phyloP scores from a whole-genome alignment of 2,888 invertebrate species.

The Phymatocera aterrima region DNA sequence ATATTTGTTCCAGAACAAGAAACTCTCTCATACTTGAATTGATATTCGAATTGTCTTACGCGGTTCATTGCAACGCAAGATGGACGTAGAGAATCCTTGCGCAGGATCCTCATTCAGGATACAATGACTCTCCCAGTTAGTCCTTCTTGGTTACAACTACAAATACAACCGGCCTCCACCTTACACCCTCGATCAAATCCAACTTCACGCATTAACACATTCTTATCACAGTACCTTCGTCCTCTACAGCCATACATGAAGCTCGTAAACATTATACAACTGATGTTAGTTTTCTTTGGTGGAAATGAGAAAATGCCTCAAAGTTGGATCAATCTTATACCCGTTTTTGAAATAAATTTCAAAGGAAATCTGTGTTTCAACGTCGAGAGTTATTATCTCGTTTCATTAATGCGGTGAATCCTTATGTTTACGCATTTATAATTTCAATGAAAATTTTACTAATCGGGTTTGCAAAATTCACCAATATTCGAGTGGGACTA shows the following conservation, averaged over 20 bases:
- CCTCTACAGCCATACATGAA: not conserved
- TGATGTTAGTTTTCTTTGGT: too few relatives aligned
- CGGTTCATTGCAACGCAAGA: not conserved
- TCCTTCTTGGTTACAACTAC: not conserved
- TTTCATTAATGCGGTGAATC: not conserved
- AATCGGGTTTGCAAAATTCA: not conserved
- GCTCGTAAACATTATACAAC: too few relatives aligned
- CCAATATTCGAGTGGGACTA: not conserved
- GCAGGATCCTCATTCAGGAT: not conserved
- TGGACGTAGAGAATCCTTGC: not conserved
- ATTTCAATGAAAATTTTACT: not conserved
- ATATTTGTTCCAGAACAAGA: not conserved
- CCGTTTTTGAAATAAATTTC: not conserved
- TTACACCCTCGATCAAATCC: not conserved
- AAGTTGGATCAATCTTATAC: too few relatives aligned
- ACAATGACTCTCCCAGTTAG: constrained; percentile 1
- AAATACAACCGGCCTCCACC: not conserved
- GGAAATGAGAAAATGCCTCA: too few relatives aligned
- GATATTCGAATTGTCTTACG: not conserved
- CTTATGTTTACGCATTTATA: not conserved
- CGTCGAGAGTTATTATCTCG: not conserved
- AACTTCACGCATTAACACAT: constrained; percentile 18
- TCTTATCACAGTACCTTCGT: not conserved
- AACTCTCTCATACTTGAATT: not conserved
- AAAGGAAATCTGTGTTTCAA: not conserved